Evolutionary conservation across 2,888 invertebrate genomes (phyloP), one percentile per base, ranked within the genome.

Genomic region (Hypselothyrea guttata): DNA sequence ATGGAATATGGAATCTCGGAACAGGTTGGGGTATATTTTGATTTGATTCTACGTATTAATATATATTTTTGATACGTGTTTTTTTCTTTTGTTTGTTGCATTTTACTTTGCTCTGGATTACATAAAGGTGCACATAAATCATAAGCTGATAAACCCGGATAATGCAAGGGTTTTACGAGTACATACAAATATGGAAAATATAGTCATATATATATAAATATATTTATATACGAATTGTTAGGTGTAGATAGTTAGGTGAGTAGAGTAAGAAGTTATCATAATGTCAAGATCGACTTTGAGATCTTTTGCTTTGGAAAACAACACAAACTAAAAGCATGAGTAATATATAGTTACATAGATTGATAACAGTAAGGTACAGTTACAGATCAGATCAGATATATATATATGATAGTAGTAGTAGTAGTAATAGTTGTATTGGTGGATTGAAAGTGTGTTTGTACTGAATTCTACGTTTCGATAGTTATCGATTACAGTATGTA

Each of bases 11-110:
- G n/a, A n/a, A n/a, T n/a, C n/a, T n/a, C n/a, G 22, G 22, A 5
- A 22, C 5, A 5, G 22, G 22, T 4, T 22, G 22, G 22, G 22
- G 5, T 22, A n/a, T n/a, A n/a, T n/a, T n/a, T n/a, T n/a, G n/a
- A n/a, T 22, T 22, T 22, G 22, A 22, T 22, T 22, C 22, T 22
- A 22, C n/a, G 22, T 4, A 22, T 22, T 16, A 2, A 7, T 11
- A 35, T 13, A 18, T 38, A 38, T 2, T 38, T 53, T 38, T 61
- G 74, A 64, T 59, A 56, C 44, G 72, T 76, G 63, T 16, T 68
- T 84, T 79, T 52, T 75, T 79, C 81, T 83, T 75, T 75, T 76
- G 81, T 75, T 81, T 15, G 72, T 70, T 70, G 67, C 63, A 47
- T 47, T 53, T 47, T 48, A 61, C 52, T 73, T 68, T 68, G 53